Conservation (phyloP, 2,113 vertebrate species). For the Oenanthe melanoleuca region DNA sequence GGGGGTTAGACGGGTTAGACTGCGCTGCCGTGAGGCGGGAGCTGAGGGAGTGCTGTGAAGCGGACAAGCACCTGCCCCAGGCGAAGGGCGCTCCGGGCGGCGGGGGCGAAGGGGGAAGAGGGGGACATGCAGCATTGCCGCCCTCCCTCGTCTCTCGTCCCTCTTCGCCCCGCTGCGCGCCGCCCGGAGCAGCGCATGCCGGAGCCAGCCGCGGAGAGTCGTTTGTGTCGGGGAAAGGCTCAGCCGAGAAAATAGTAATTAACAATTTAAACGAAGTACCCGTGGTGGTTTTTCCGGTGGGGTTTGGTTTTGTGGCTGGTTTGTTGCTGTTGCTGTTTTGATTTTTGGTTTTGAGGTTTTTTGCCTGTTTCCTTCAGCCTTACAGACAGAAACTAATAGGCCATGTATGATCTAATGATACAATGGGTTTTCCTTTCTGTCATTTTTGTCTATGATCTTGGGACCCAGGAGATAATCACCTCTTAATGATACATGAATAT, state of each 20-base stretch:
- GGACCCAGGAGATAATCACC: neutral
- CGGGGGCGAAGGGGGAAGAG: too few relatives aligned
- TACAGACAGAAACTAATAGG: neutral
- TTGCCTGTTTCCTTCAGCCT: neutral
- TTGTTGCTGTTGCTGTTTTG: neutral
- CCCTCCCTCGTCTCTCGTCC: rapidly evolving
- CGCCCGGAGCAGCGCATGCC: too few relatives aligned
- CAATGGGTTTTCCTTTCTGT: neutral
- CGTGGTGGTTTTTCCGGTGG: rapidly evolving
- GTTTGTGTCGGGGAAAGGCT: too few relatives aligned
- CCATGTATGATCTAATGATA: neutral
- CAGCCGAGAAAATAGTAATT: neutral
- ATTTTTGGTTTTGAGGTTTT: neutral
- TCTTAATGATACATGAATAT: neutral
- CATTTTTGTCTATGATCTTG: neutral
- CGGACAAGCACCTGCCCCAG: neutral
- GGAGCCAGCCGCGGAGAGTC: rapidly evolving
- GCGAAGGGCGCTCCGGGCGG: rapidly evolving
- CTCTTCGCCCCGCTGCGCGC: neutral
- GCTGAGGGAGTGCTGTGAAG: rapidly evolving
- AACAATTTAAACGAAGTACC: neutral
- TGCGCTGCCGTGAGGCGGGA: rapidly evolving
- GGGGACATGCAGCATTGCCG: rapidly evolving
- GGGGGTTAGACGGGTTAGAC: rapidly evolving
- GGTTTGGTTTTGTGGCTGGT: neutral